phyloP scores from a whole-genome alignment of 2,888 invertebrate genomes.

The Thelaira solivaga region DNA sequence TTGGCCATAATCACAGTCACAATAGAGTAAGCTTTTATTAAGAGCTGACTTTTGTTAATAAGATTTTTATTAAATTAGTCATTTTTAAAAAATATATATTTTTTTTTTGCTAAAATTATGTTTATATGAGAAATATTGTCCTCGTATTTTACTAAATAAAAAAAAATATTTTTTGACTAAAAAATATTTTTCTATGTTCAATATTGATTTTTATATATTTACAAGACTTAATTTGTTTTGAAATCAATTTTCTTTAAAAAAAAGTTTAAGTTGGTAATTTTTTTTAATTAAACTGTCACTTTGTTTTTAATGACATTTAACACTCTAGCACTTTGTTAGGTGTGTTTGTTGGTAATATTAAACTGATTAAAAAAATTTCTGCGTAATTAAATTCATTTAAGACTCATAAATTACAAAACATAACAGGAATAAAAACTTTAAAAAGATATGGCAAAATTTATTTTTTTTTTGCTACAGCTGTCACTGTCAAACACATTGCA shows the following conservation, averaged over 20 bases:
- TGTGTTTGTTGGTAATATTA: neutral
- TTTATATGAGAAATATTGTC: no score
- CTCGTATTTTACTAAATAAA: no score
- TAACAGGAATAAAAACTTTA: neutral
- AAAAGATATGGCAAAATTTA: neutral
- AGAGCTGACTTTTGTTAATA: no score
- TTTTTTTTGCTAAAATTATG: no score
- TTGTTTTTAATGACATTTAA: constrained; percentile 19
- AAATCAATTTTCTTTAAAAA: neutral
- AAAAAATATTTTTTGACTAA: no score
- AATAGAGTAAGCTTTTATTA: no score
- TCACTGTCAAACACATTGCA: neutral
- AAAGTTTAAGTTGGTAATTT: no score
- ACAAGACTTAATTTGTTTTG: neutral
- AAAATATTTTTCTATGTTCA: no score
- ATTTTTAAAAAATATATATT: no score
- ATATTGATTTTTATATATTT: no score
- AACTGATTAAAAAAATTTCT: neutral
- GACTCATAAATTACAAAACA: constrained; percentile 19
- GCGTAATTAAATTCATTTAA: constrained; percentile 35
- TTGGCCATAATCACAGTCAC: no score
- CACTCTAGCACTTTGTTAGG: constrained; percentile 6
- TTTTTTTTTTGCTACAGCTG: constrained; percentile 22
- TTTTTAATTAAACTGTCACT: constrained; percentile 34
- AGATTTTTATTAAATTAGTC: no score